These are phyloP conservation scores for Phenganax stokvisi DNA, from an alignment of 92 coral and sea anemone species.

Conservation along the genomic window DNA sequence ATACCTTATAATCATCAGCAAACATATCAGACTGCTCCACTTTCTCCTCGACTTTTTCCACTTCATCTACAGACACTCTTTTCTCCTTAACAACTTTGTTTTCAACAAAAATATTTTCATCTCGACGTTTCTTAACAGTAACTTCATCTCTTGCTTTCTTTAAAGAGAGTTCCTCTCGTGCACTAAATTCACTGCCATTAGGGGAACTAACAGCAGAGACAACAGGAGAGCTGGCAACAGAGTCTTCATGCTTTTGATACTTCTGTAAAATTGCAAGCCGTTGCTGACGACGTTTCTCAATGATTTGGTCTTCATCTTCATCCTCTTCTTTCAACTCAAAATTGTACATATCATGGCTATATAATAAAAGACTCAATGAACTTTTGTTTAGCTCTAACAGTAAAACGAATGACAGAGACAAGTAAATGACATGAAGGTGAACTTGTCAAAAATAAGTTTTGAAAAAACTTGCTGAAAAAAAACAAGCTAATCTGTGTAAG, in stretches of 20 bases:
- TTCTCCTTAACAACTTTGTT: constrained; percentile 33
- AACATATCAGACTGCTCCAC: constrained; percentile 74
- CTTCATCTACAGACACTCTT: neutral
- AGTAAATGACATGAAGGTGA: too few species aligned
- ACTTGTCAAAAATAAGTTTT: too few species aligned
- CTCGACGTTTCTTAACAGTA: constrained; percentile 20
- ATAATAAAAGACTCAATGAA: neutral
- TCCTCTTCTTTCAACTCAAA: constrained; percentile 89
- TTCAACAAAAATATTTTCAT: constrained; percentile 8
- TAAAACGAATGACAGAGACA: neutral
- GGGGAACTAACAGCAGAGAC: constrained; percentile 68
- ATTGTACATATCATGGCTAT: constrained; percentile 77
- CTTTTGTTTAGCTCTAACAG: neutral
- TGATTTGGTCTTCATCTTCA: constrained; percentile 81
- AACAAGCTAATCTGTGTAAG: too few species aligned
- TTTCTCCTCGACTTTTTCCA: constrained; percentile 8
- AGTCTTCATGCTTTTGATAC: constrained; percentile 42
- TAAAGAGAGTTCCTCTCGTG: neutral
- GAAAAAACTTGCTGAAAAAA: too few species aligned
- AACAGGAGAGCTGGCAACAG: constrained; percentile 55
- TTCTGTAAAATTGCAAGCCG: constrained; percentile 78
- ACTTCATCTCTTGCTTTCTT: constrained; percentile 32
- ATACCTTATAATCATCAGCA: constrained; percentile 89
- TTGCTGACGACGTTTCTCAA: constrained; percentile 70
- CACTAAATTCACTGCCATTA: constrained; percentile 39